Evolutionary conservation across 2,888 invertebrate species (phyloP).

Genomic region (Tridacna crocea): DNA sequence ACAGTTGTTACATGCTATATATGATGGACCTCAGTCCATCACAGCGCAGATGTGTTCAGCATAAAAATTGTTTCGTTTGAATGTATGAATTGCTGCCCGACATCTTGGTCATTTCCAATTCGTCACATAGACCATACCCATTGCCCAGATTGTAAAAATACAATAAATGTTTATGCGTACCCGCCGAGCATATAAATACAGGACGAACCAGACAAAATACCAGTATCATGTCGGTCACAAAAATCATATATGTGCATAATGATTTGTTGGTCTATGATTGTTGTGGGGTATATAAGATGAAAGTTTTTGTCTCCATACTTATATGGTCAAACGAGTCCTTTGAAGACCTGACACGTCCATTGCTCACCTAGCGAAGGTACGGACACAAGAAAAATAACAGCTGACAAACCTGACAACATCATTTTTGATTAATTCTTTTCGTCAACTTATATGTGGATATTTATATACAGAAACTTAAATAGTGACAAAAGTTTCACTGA

Average conservation of each 20-base stretch:
- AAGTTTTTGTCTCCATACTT: slow-evolving; percentile 34
- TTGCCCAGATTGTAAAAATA: too few relatives aligned
- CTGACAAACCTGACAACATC: slow-evolving; percentile 8
- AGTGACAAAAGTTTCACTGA: slow-evolving; percentile 6
- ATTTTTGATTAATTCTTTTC: slow-evolving; percentile 14
- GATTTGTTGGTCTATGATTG: not conserved
- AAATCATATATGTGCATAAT: not conserved
- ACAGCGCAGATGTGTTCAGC: too few relatives aligned
- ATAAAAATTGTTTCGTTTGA: too few relatives aligned
- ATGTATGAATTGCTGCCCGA: too few relatives aligned
- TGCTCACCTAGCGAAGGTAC: not conserved
- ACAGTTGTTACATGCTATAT: too few relatives aligned
- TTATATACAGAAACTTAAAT: not conserved
- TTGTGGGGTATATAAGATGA: slow-evolving; percentile 6
- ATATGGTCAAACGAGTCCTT: slow-evolving; percentile 58
- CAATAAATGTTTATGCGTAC: too few relatives aligned
- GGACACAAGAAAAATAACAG: not conserved
- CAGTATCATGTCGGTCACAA: not conserved
- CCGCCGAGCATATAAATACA: too few relatives aligned
- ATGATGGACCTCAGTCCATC: too few relatives aligned
- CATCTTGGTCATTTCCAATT: too few relatives aligned
- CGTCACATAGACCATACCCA: too few relatives aligned
- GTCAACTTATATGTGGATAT: slow-evolving; percentile 1
- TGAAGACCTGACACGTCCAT: slow-evolving; percentile 30
- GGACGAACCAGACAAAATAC: too few relatives aligned